phyloP scores from a whole-genome alignment of 2,888 invertebrate species.

The Amblyjoppa proteus region DNA sequence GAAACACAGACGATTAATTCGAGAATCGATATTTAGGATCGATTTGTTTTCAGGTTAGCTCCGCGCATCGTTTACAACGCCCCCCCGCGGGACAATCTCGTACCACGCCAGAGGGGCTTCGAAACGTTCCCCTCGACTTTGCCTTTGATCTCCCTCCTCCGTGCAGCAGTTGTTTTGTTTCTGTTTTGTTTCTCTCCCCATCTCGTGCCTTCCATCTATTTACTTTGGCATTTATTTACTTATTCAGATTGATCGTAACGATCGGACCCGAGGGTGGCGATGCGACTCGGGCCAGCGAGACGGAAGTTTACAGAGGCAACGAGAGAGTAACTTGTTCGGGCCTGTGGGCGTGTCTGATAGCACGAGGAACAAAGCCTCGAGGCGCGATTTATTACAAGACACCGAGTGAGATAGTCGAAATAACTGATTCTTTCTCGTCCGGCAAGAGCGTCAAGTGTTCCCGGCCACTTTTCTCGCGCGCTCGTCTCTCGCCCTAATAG shows the following conservation, averaged over 20 bases:
- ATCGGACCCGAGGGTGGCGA: neutral
- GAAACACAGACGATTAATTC: no score
- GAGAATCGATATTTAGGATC: no score
- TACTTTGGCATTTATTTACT: neutral
- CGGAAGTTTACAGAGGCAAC: neutral
- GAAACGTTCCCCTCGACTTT: no score
- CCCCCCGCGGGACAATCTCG: no score
- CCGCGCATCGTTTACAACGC: no score
- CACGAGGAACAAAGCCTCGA: neutral
- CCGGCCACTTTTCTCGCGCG: conserved; percentile 31
- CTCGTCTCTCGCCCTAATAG: conserved; percentile 46
- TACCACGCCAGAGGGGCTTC: no score
- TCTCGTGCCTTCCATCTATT: neutral
- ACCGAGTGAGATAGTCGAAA: neutral
- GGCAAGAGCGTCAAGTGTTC: conserved; percentile 21
- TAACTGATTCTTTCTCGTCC: neutral
- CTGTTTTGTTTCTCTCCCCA: no score
- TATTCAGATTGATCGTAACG: conserved; percentile 10
- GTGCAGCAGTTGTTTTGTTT: no score
- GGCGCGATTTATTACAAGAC: neutral
- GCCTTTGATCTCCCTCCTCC: no score
- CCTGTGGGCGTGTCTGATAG: neutral
- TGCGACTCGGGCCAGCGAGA: neutral
- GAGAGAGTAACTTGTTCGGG: neutral
- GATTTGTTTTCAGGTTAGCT: no score